Evolutionary conservation across 2,113 vertebrate species (phyloP), one percentile per base, ranked within the genome.

Genomic region (Sprattus sprattus): DNA sequence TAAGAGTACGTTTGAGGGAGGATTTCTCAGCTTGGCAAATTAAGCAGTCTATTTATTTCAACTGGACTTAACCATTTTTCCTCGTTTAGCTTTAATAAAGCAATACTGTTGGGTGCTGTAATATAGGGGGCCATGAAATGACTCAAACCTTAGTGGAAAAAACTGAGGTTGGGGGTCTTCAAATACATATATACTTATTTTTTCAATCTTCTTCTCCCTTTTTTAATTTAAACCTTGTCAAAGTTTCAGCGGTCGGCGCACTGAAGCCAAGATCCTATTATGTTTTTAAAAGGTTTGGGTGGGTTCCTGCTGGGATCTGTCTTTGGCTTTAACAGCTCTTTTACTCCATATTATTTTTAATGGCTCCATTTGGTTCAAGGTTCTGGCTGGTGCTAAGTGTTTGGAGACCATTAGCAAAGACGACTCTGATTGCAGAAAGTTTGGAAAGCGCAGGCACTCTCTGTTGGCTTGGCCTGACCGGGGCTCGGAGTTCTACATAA

Each of bases 181-280:
- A 71, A 28, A 71, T 71, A 28, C 64, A 71, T 32, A 71, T 28
- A 32, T 71, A 22, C 60, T 57, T n/a, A 0, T 64, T 83, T 83
- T 83, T 32, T 25, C 20, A n/a, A 52, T 49, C n/a, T 54, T 52
- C 2, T 54, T 57, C 25, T 50, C 81, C 15, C 1, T 81, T 6
- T 22, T 75, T 67, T 86, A 86, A 88, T 80, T 86, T 81, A 32
- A 85, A 67, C 45, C 83, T 81, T 87, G 82, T 87, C 84, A 84
- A 81, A 86, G 81, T 88, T 54, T 86, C 75, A 85, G 88, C 45
- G 87, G 86, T 88, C 81, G 87, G 84, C 25, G 81, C 82, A 46
- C 18, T 18, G 60, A 87, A 85, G 89, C 86, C 89, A 90, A 85
- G 90, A 87, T 81, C 83, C 60, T 87, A 87, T 92, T 91, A 85